A percentile compares a stretch with the other conserved stretches of the same genome.
phyloP scores from a whole-genome alignment of 2,797 vertebrate genomes.

The Taeniopygia guttata region DNA sequence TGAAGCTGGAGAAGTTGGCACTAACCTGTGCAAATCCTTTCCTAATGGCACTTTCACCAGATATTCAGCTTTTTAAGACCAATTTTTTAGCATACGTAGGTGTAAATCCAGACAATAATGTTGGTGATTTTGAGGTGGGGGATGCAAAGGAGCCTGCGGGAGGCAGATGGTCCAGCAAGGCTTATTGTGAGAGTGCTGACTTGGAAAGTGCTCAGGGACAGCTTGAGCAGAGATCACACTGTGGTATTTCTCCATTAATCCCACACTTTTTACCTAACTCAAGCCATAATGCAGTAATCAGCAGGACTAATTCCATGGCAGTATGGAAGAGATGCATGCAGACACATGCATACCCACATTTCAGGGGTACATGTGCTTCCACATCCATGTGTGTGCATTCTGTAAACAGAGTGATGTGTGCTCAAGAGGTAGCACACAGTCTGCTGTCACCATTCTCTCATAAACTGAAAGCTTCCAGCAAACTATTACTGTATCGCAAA shows the following conservation, averaged over 20 bases:
- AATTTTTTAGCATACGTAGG: neutral
- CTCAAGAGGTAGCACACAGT: neutral
- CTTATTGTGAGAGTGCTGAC: neutral
- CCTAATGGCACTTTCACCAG: neutral
- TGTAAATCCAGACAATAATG: neutral
- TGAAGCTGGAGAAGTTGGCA: neutral
- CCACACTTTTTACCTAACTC: neutral
- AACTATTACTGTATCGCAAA: neutral
- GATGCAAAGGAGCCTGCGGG: neutral
- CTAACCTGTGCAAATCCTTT: neutral
- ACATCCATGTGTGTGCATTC: neutral
- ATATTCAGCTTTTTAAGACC: neutral
- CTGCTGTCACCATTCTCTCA: neutral
- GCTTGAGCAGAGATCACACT: neutral
- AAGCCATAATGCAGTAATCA: neutral
- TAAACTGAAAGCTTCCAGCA: neutral
- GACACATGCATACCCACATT: neutral
- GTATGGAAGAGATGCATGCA: neutral
- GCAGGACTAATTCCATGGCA: neutral
- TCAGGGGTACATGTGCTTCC: no score
- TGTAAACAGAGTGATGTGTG: neutral
- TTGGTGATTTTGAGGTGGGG: neutral
- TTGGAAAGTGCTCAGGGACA: neutral
- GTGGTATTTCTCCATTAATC: neutral
- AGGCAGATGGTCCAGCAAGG: neutral